Percentiles rank a stretch among this genome's conserved stretches.
phyloP scores from a whole-genome alignment of 2,888 invertebrate species.

The Lomographa bimaculata region DNA sequence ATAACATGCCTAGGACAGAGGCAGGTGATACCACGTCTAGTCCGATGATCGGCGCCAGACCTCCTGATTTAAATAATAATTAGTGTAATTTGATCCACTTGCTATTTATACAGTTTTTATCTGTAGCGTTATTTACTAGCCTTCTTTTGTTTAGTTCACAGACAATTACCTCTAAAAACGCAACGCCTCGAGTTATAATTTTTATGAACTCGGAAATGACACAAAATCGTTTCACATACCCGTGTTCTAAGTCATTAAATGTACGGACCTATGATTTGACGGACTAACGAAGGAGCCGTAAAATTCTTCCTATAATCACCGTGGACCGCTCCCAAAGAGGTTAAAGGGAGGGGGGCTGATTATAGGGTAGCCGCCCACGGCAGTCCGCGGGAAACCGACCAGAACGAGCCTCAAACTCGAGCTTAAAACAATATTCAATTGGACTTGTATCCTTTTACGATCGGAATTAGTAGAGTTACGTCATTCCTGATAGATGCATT shows the following conservation, averaged over 20 bases:
- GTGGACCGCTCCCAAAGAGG: slow-evolving; percentile 57
- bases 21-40: slow-evolving; percentile 43
- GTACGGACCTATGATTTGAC: slow-evolving; percentile 74
- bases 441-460: slow-evolving; percentile 33
- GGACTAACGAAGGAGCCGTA: slow-evolving; percentile 75
- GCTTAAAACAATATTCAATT: slow-evolving; percentile 53
- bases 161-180: slow-evolving; percentile 61
- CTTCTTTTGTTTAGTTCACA: slow-evolving; percentile 48
- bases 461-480: slow-evolving; percentile 2
- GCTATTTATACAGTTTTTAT: slow-evolving; percentile 7
- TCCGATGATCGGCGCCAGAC: slow-evolving; percentile 39
- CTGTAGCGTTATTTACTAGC: slow-evolving; percentile 8
- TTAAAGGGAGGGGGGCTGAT: slow-evolving; percentile 56
- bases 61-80: slow-evolving; percentile 41
- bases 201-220: slow-evolving; percentile 62
- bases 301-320: slow-evolving; percentile 74
- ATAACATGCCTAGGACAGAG: no score
- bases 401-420: slow-evolving; percentile 39
- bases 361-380: slow-evolving; percentile 78
- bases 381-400: slow-evolving; percentile 49
- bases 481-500: slow-evolving; percentile 1
- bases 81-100: slow-evolving; percentile 14
- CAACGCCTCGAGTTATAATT: slow-evolving; percentile 43
- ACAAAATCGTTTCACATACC: slow-evolving; percentile 62
- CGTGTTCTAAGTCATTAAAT: slow-evolving; percentile 57